These are phyloP conservation scores for Gymnoscelis rufifasciata DNA, from an alignment of 2,888 invertebrate species.

Conservation along the genomic window DNA sequence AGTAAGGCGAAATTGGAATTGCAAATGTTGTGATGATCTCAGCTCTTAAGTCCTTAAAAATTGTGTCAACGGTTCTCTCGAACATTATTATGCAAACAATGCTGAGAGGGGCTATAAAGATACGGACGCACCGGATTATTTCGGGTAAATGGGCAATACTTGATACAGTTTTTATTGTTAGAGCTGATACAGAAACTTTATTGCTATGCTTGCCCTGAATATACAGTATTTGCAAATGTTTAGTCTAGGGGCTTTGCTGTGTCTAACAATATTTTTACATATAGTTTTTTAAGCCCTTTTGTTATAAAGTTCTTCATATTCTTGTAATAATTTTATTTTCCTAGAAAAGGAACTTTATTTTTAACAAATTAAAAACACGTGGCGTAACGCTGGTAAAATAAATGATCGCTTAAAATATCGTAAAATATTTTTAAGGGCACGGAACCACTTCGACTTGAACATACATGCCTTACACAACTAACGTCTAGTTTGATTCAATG, in stretches of 20 bases:
- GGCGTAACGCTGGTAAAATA: no score
- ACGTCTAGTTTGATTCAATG: not conserved
- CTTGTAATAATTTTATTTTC: no score
- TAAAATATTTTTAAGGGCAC: not conserved
- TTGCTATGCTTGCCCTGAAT: no score
- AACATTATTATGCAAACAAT: constrained; percentile 9
- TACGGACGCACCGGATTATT: constrained; percentile 9
- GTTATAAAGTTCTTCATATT: no score
- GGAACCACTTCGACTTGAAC: not conserved
- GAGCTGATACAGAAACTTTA: no score
- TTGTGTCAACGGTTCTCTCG: constrained; percentile 7
- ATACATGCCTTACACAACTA: not conserved
- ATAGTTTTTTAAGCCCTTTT: no score
- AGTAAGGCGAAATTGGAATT: constrained; percentile 25
- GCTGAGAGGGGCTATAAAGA: constrained; percentile 10
- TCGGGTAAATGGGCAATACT: constrained; percentile 9
- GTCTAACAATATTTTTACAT: no score
- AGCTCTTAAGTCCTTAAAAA: constrained; percentile 9
- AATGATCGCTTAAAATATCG: no score
- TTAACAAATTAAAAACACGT: no score
- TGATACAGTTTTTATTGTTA: constrained; percentile 6
- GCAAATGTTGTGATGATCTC: constrained; percentile 24
- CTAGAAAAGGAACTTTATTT: no score
- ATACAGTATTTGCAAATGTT: not conserved
- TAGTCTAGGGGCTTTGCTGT: no score